Conservation (phyloP, 2,888 invertebrate species). For the Tigriopus californicus region DNA sequence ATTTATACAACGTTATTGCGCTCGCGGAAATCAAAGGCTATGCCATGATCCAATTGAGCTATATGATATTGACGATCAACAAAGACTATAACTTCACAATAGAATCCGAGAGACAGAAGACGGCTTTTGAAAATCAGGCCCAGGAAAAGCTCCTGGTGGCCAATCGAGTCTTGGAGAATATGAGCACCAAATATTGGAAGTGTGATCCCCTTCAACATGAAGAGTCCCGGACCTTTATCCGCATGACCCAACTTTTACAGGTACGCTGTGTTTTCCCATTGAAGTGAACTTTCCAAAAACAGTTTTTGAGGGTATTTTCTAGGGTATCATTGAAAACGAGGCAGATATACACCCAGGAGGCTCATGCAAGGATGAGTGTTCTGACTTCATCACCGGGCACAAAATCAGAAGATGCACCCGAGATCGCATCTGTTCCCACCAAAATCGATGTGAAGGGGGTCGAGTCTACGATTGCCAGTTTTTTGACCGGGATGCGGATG, state of each 20-base stretch:
- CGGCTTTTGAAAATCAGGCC: slow-evolving; percentile 45
- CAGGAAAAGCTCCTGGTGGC: slow-evolving; percentile 44
- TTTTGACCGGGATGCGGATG: slow-evolving; percentile 66
- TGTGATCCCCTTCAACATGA: slow-evolving; percentile 51
- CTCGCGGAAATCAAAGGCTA: slow-evolving; percentile 69
- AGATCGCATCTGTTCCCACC: slow-evolving; percentile 42
- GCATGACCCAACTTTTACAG: slow-evolving; percentile 55
- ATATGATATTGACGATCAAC: slow-evolving; percentile 58
- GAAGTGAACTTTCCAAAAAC: too few species aligned
- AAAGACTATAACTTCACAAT: slow-evolving; percentile 43
- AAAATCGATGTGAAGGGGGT: slow-evolving; percentile 49
- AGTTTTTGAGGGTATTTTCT: too few species aligned
- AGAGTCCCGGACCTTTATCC: slow-evolving; percentile 46
- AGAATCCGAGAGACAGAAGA: slow-evolving; percentile 47
- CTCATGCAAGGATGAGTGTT: slow-evolving; percentile 57
- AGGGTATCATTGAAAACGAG: slow-evolving; percentile 76
- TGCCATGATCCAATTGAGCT: slow-evolving; percentile 73
- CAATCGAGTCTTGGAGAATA: slow-evolving; percentile 42
- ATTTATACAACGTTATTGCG: slow-evolving; percentile 58
- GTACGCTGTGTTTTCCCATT: too few species aligned
- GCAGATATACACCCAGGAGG: slow-evolving; percentile 58
- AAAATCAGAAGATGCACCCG: slow-evolving; percentile 51
- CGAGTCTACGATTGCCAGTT: slow-evolving; percentile 40
- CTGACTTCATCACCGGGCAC: slow-evolving; percentile 46
- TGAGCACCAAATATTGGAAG: slow-evolving; percentile 50